Base-by-base conservation (phyloP, 2,888 invertebrate species). In the Brachypalpus laphriformis region DNA sequence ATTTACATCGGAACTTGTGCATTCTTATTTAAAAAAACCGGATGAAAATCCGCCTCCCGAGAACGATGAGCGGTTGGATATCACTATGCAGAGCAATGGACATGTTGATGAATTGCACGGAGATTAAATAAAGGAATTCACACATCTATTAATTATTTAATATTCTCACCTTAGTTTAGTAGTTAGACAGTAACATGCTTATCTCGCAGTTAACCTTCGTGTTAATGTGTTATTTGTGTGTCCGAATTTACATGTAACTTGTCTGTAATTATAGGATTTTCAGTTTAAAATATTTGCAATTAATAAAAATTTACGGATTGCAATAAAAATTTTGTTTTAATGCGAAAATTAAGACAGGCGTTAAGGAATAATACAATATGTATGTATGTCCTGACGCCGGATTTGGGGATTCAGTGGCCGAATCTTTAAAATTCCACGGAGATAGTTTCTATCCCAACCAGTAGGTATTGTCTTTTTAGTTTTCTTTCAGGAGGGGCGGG, bases 1-100 rank as follows among this genome's bases (percentile, higher is more conserved):
- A 82, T 89, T 90, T 82, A 90, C 90, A 20, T 82, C 88, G 0
- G 89, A 90, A 18, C 59, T 89, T 37, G 89, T 90, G 4, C 87
- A 88, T 37, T 87, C 87, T 7, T 71, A 78, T 65, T 51, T 83
- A 16, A 54, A 47, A 9, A 75, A 78, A 18, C 11, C 47, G 42
- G 63, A 40, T 5, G 51, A 65, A 25, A 71, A 37, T 51, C 16
- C 28, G 6, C n/a, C 8, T 6, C n/a, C 1, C 0, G 37, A 68
- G 1, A 47, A 56, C 2, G 42, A 31, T 8, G 40, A 40, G 1
- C 11, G 1, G 1, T 51, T 11, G 0, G 57, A 59, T 2, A 9
- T 31, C n/a, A n/a, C 14, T 42, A 20, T 74, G 25, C 49, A 42
- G 7, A 78, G 31, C 56, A 85, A 85, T 65, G 85, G 85, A 8